Conservation (phyloP, 1,140 invertebrate genomes). For the Drosophila insularis region DNA sequence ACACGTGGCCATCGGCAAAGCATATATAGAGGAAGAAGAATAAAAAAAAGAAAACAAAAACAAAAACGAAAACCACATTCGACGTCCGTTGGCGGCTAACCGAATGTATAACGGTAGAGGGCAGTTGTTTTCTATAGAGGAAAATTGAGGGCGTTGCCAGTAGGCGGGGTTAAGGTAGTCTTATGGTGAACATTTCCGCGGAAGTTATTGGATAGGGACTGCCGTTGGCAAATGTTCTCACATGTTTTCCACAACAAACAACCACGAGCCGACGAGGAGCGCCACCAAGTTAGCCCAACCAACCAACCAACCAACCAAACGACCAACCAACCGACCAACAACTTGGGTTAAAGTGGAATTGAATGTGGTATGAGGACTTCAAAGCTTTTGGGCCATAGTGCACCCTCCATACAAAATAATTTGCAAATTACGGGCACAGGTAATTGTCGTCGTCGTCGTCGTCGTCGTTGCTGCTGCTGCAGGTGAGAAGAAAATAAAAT, state of each 20-base stretch:
- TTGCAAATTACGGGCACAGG: constrained; percentile 64
- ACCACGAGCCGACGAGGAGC: not conserved
- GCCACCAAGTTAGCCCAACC: too few species aligned
- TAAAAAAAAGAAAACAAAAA: too few species aligned
- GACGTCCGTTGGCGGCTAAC: constrained; percentile 27
- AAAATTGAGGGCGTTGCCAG: not conserved
- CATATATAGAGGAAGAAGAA: too few species aligned
- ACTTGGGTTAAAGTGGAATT: constrained; percentile 22
- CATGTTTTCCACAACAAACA: constrained; percentile 60
- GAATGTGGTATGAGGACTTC: not conserved
- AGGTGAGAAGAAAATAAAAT: constrained; percentile 52
- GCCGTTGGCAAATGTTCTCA: constrained; percentile 33
- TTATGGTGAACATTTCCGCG: constrained; percentile 33
- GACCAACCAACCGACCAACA: constrained; percentile 5
- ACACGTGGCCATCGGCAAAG: not conserved
- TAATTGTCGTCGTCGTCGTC: constrained; percentile 51
- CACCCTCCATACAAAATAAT: constrained; percentile 58
- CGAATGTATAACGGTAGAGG: constrained; percentile 29
- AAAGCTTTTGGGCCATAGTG: constrained; percentile 33
- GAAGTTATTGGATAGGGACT: constrained; percentile 17
- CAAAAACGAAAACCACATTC: not conserved
- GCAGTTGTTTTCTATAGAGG: not conserved
- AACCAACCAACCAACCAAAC: too few species aligned
- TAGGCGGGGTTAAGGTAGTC: not conserved
- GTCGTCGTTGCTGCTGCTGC: constrained; percentile 11